Evolutionary conservation across 2,113 vertebrate genomes (phyloP).

Genomic region (Nesoenas mayeri): DNA sequence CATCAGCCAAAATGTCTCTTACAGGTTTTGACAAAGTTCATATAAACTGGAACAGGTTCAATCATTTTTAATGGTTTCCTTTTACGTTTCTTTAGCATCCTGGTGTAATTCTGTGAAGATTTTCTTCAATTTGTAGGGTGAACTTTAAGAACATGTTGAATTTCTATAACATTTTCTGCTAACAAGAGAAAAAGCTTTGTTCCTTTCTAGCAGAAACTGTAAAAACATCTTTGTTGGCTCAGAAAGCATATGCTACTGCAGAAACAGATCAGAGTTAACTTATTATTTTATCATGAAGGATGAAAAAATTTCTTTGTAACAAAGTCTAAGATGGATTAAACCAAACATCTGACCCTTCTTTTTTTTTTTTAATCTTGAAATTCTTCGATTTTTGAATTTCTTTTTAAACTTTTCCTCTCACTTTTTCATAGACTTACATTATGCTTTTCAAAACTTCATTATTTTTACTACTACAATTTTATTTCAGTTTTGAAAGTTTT

Average conservation of each 20-base stretch:
- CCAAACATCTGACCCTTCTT: not conserved
- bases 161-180: not conserved
- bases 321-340: not conserved
- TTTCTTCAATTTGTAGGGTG: not conserved
- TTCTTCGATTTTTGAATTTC: not conserved
- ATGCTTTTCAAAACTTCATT: not conserved
- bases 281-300: conserved; percentile 14
- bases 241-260: not conserved
- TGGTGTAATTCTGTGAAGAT: not conserved
- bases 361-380: not conserved
- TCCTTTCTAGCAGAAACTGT: not conserved
- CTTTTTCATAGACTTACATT: not conserved
- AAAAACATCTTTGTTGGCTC: not conserved
- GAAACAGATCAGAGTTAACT: not conserved
- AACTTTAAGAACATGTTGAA: not conserved
- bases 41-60: not conserved
- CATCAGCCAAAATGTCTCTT: not conserved
- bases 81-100: not conserved
- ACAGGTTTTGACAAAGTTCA: not conserved
- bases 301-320: conserved; percentile 1
- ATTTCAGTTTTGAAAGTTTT: not conserved
- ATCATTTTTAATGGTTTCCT: not conserved
- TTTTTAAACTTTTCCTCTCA: not conserved
- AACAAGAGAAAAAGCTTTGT: not conserved
- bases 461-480: not conserved